Evolutionary conservation across 2,113 vertebrate species (phyloP).

Genomic region (Atractosteus spatula): DNA sequence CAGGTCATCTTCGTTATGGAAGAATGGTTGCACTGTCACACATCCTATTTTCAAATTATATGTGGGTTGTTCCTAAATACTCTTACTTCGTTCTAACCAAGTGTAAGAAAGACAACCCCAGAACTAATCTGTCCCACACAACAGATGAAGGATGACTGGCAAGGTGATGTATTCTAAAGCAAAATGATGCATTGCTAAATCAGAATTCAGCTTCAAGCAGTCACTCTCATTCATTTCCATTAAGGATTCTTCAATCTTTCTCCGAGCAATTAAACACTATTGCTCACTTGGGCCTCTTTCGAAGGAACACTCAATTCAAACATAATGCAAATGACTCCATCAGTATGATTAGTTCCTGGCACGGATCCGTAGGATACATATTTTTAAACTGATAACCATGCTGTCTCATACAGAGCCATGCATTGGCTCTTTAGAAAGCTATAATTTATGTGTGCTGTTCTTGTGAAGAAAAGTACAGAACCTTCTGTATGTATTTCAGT

Average conservation of each 20-base stretch:
- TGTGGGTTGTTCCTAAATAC: no score
- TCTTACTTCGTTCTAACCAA: no score
- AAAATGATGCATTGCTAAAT: background rate
- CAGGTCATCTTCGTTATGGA: no score
- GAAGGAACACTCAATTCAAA: constrained; percentile 37
- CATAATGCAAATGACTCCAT: constrained; percentile 69
- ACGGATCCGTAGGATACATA: constrained; percentile 50
- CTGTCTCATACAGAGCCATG: background rate
- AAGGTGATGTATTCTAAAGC: background rate
- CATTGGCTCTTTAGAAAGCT: background rate
- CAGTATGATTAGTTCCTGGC: constrained; percentile 70
- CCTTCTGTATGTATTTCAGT: no score
- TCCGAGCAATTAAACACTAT: constrained; percentile 71
- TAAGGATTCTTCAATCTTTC: constrained; percentile 63
- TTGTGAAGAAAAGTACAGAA: no score
- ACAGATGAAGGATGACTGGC: background rate
- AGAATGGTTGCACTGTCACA: no score
- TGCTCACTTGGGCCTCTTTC: constrained; percentile 68
- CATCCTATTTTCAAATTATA: no score
- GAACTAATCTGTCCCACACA: background rate
- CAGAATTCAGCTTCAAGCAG: background rate
- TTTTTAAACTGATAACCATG: background rate
- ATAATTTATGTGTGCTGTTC: no score
- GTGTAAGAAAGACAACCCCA: no score
- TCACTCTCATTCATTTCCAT: constrained; percentile 69